A percentile compares a stretch with the other conserved stretches of the same genome.
Evolutionary conservation across 2,113 vertebrate species (phyloP).

Genomic region (Opisthocomus hoazin): DNA sequence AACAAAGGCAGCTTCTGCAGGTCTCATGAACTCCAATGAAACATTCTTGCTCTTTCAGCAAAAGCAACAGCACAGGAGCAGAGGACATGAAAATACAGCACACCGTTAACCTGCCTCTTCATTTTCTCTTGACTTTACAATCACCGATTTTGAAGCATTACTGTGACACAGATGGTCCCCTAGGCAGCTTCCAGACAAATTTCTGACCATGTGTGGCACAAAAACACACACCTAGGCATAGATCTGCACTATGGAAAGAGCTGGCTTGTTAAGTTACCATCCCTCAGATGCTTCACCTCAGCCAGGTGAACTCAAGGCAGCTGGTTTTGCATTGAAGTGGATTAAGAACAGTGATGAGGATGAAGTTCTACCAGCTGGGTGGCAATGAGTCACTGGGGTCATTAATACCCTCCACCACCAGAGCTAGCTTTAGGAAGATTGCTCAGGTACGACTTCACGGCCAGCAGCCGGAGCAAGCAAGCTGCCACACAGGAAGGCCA

Average conservation of each 20-base stretch:
- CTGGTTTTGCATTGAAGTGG: not conserved
- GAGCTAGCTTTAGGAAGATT: not conserved
- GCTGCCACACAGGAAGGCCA: slow-evolving; percentile 1
- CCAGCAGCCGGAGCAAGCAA: not conserved
- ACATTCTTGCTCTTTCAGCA: not conserved
- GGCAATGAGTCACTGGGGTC: not conserved
- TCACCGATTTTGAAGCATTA: not conserved
- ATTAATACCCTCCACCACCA: not conserved
- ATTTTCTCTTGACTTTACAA: not conserved
- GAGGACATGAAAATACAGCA: not conserved
- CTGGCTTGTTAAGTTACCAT: not conserved
- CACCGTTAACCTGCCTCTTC: not conserved
- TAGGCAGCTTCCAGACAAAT: not conserved
- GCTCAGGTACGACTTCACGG: not conserved
- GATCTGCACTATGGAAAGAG: not conserved
- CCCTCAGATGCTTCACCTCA: not conserved
- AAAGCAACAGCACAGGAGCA: not conserved
- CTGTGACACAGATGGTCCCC: not conserved
- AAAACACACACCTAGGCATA: not conserved
- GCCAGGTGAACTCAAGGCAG: not conserved
- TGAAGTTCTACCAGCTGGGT: not conserved
- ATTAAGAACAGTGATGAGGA: not conserved
- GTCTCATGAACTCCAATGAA: not conserved
- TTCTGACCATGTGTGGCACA: not conserved
- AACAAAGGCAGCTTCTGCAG: not conserved